Conservation (phyloP, 2,113 vertebrate species). For the Poecile atricapillus region DNA sequence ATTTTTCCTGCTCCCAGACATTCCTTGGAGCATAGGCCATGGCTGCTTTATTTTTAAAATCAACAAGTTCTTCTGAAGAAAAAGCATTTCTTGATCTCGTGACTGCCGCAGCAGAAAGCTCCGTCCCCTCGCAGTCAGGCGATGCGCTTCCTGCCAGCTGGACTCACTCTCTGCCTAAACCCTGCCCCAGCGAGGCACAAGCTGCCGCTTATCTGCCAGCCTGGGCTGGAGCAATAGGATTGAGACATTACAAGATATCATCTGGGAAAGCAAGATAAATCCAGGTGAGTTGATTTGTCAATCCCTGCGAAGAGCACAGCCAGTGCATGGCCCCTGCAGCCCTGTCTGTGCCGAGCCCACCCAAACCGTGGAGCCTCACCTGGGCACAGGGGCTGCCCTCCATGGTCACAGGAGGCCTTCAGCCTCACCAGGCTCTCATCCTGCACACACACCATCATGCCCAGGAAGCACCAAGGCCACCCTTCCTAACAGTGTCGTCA, state of each 20-base stretch:
- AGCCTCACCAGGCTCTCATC: background rate
- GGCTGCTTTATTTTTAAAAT: constrained; percentile 47
- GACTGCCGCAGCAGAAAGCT: background rate
- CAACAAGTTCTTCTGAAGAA: constrained; percentile 25
- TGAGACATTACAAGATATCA: constrained; percentile 2
- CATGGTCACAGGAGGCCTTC: background rate
- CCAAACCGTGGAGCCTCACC: background rate
- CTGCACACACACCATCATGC: background rate
- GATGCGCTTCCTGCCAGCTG: background rate
- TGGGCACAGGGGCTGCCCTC: background rate
- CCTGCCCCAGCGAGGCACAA: background rate
- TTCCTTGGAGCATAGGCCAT: constrained; percentile 11
- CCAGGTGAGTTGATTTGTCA: background rate
- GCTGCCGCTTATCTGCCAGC: background rate
- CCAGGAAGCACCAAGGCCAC: fast-evolving
- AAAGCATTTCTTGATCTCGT: background rate
- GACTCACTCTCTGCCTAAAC: background rate
- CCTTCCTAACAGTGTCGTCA: background rate
- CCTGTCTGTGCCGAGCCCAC: fast-evolving
- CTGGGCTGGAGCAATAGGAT: background rate
- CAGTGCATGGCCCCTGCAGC: background rate
- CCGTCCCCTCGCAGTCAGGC: background rate
- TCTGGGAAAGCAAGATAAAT: background rate
- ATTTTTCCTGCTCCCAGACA: constrained; percentile 10
- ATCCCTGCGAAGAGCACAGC: fast-evolving